Conservation (phyloP, 2,113 vertebrate species). For the Brachyhypopomus gauderio region DNA sequence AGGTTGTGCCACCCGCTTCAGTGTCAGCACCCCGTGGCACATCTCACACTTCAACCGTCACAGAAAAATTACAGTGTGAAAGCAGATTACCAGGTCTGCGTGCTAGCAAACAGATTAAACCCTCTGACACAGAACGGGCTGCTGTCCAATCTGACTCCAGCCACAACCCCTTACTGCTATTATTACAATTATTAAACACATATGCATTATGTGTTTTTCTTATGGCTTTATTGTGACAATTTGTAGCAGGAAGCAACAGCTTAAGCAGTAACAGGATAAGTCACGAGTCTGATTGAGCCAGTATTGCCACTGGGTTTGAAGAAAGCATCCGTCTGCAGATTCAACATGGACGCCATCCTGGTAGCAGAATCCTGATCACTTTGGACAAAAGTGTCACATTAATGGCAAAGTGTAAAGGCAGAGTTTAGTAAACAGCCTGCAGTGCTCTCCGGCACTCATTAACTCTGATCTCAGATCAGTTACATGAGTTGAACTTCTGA, state of each 20-base stretch:
- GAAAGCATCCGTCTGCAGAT: too few relatives aligned
- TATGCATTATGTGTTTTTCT: not conserved
- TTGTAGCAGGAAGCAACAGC: not conserved
- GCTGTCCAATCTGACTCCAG: slow-evolving; percentile 23
- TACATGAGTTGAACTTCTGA: too few relatives aligned
- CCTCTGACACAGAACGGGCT: slow-evolving; percentile 9
- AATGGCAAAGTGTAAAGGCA: too few relatives aligned
- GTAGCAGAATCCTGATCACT: too few relatives aligned
- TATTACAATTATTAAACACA: slow-evolving; percentile 25
- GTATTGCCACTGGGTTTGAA: too few relatives aligned
- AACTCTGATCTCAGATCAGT: too few relatives aligned
- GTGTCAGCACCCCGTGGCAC: not conserved
- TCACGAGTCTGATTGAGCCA: too few relatives aligned
- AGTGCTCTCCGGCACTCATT: too few relatives aligned
- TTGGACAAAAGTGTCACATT: too few relatives aligned
- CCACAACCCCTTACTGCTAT: not conserved
- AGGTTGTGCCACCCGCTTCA: not conserved
- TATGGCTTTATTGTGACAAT: not conserved
- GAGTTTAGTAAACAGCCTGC: too few relatives aligned
- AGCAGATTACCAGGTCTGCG: slow-evolving; percentile 36
- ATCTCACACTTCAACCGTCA: slow-evolving; percentile 10
- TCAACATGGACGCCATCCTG: too few relatives aligned
- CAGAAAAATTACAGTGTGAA: slow-evolving; percentile 2
- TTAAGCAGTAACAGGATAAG: too few relatives aligned
- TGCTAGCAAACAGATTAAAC: slow-evolving; percentile 44